Percentiles rank a stretch among this genome's conserved stretches.
Evolutionary conservation across 2,113 vertebrate species (phyloP).

Genomic region (Macquaria australasica): DNA sequence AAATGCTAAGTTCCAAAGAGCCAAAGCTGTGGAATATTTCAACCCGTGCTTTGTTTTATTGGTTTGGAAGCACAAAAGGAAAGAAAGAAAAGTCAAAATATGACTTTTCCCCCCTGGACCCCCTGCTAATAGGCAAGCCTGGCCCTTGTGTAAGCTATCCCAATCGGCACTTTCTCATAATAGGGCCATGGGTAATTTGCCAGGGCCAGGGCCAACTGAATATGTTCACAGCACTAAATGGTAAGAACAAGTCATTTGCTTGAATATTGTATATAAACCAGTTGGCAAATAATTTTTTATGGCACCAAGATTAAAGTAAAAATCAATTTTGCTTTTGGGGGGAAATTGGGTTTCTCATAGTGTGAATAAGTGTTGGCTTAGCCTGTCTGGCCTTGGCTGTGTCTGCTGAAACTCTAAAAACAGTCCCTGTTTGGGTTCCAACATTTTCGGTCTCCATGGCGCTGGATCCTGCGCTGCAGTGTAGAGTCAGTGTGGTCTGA

Average conservation of each 20-base stretch:
- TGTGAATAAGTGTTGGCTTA: slow-evolving; percentile 70
- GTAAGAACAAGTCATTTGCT: slow-evolving; percentile 65
- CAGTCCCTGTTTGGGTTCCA: slow-evolving; percentile 76
- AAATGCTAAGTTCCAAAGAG: slow-evolving; percentile 65
- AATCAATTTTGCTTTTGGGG: slow-evolving; percentile 50
- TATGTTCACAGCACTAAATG: slow-evolving; percentile 68
- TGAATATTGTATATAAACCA: slow-evolving; percentile 63
- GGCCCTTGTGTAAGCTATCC: slow-evolving; percentile 45
- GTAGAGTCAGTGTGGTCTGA: slow-evolving; percentile 73
- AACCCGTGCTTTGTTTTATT: slow-evolving; percentile 77
- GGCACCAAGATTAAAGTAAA: slow-evolving; percentile 54
- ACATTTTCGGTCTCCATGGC: slow-evolving; percentile 69
- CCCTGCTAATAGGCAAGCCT: slow-evolving; percentile 65
- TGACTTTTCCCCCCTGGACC: slow-evolving; percentile 58
- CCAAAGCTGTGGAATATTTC: slow-evolving; percentile 78
- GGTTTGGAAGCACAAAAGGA: slow-evolving; percentile 74
- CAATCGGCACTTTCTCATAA: slow-evolving; percentile 64
- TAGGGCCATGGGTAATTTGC: slow-evolving; percentile 44
- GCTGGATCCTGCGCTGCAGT: slow-evolving; percentile 64
- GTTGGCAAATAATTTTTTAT: slow-evolving; percentile 61
- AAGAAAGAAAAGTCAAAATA: slow-evolving; percentile 65
- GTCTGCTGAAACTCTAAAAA: slow-evolving; percentile 59
- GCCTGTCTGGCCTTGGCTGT: slow-evolving; percentile 55
- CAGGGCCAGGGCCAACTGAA: slow-evolving; percentile 46
- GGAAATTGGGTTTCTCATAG: slow-evolving; percentile 61